A percentile compares a stretch with the other conserved stretches of the same genome.
Evolutionary conservation across 2,113 vertebrate species (phyloP).

Genomic region (Laticauda laticaudata): DNA sequence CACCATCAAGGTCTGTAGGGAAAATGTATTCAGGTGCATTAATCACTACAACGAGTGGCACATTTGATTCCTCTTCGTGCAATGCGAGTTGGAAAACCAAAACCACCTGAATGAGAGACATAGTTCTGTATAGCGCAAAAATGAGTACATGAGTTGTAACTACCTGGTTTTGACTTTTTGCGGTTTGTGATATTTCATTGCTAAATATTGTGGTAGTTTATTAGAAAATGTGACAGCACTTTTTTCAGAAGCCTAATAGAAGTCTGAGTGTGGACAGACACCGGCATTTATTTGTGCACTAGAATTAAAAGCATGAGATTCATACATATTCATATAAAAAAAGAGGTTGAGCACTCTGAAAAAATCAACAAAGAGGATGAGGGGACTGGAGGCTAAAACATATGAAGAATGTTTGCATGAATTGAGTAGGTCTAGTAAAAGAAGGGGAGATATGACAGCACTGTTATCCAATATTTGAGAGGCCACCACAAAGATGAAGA

Average conservation of each 20-base stretch:
- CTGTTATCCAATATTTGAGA: too few relatives aligned
- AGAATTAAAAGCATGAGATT: not conserved
- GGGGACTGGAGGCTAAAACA: too few relatives aligned
- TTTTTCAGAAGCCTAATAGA: conserved; percentile 58
- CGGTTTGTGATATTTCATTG: conserved; percentile 41
- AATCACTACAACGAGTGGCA: conserved; percentile 76
- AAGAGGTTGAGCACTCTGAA: too few relatives aligned
- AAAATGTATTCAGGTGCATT: conserved; percentile 81
- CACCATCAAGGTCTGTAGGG: conserved; percentile 81
- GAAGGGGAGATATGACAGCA: too few relatives aligned
- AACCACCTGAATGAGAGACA: conserved; percentile 79
- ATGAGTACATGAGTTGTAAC: not conserved
- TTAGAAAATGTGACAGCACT: conserved; percentile 69
- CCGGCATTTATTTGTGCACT: conserved; percentile 37
- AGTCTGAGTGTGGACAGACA: conserved; percentile 49
- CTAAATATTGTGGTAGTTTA: conserved; percentile 67
- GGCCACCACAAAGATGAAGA: too few relatives aligned
- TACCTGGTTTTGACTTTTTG: conserved; percentile 30
- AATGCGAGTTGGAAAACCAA: conserved; percentile 78
- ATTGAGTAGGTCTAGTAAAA: too few relatives aligned
- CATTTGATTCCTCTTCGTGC: conserved; percentile 75
- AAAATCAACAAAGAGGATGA: too few relatives aligned
- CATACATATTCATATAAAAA: not conserved
- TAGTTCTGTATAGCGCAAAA: conserved; percentile 57
- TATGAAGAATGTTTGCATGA: too few relatives aligned